A percentile compares a stretch with the other conserved stretches of the same genome.
Evolutionary conservation across 2,113 vertebrate species (phyloP).

Genomic region (Vulpes vulpes): DNA sequence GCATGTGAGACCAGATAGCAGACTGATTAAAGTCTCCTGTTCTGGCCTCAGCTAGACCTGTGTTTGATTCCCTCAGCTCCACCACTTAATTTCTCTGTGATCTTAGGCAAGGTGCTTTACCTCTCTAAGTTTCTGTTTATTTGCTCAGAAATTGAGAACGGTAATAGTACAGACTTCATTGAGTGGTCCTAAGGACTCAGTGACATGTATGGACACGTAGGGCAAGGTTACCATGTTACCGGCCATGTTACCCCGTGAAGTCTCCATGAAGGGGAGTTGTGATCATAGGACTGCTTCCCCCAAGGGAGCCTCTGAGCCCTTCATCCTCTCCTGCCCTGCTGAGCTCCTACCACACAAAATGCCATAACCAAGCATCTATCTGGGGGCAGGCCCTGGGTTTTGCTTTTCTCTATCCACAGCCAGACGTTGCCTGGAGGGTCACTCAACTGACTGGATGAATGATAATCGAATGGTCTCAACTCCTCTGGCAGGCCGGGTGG

Average conservation of each 20-base stretch:
- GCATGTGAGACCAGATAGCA: background rate
- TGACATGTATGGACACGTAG: background rate
- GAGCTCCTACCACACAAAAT: constrained; percentile 15
- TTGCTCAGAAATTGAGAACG: constrained; percentile 34
- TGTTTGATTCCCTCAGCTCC: constrained; percentile 35
- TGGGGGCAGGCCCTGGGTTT: background rate
- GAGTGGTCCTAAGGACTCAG: background rate
- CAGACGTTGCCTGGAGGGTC: background rate
- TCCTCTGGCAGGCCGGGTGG: background rate
- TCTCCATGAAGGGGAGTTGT: background rate
- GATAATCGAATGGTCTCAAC: background rate
- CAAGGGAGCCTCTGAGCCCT: background rate
- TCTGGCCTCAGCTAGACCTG: background rate
- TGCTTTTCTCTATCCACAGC: background rate
- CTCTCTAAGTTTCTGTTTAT: constrained; percentile 55
- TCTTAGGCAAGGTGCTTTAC: background rate
- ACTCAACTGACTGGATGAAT: background rate
- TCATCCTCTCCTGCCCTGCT: background rate
- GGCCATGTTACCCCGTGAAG: background rate
- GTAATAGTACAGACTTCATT: background rate
- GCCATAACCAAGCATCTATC: background rate
- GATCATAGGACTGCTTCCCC: background rate
- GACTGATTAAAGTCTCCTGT: constrained; percentile 8
- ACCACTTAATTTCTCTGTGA: background rate
- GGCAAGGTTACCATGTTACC: no score